A percentile compares a stretch with the other conserved stretches of the same genome.
Conservation (phyloP, 2,797 vertebrate genomes). For the Remorina albescens region DNA sequence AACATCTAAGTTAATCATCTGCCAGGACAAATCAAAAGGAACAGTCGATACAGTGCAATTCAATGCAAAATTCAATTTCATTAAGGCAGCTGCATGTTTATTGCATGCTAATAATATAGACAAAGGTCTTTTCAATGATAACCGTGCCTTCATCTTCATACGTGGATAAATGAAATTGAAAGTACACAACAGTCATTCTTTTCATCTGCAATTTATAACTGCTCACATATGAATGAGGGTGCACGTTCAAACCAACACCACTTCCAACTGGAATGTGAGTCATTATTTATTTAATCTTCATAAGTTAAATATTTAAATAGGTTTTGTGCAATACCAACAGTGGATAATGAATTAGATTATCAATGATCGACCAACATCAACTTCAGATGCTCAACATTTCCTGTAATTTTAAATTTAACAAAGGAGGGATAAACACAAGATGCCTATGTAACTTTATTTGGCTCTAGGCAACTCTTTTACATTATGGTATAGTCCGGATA, state of each 20-base stretch:
- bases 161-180: background rate
- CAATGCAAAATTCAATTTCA: conserved; percentile 2
- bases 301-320: conserved; percentile 30
- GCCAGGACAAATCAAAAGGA: conserved; percentile 11
- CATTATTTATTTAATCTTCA: background rate
- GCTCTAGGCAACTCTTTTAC: background rate
- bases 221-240: conserved; percentile 11
- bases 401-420: conserved; percentile 9
- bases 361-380: background rate
- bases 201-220: conserved; percentile 8
- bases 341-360: background rate
- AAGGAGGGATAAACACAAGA: background rate
- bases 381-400: conserved; percentile 8
- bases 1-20: background rate
- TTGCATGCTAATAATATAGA: conserved; percentile 3
- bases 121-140: background rate
- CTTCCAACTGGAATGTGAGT: background rate
- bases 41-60: background rate
- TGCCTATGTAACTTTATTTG: background rate
- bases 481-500: background rate
- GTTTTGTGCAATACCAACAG: background rate
- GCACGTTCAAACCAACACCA: background rate
- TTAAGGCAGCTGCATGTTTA: background rate
- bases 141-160: background rate
- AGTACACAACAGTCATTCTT: conserved; percentile 6